A percentile compares a stretch with the other conserved stretches of the same genome.
These are phyloP conservation scores for Falcunculus frontatus DNA, from an alignment of 2,113 vertebrate genomes.

Conservation along the genomic window DNA sequence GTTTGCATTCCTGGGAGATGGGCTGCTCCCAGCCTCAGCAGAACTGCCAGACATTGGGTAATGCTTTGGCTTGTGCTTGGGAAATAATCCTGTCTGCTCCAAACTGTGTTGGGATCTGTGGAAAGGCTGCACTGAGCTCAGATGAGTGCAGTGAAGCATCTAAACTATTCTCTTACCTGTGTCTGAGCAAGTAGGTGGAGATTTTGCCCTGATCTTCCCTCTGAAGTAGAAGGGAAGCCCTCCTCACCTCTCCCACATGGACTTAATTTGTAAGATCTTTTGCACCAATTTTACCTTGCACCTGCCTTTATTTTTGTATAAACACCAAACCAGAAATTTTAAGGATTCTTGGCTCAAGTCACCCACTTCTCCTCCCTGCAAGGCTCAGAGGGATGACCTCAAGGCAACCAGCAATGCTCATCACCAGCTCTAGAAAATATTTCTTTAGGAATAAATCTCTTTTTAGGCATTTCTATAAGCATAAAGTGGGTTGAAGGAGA, in stretches of 20 bases:
- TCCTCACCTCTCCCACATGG: not conserved
- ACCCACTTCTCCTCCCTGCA: not conserved
- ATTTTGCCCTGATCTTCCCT: not conserved
- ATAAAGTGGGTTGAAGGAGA: not conserved
- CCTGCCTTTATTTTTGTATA: not conserved
- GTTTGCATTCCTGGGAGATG: fast-evolving
- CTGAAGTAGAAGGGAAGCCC: not conserved
- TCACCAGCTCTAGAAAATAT: not conserved
- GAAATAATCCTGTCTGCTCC: not conserved
- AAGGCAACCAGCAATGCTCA: not conserved
- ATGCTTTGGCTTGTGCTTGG: not conserved
- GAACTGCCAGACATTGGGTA: not conserved
- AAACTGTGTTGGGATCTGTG: fast-evolving
- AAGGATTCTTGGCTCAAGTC: not conserved
- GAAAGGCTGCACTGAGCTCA: not conserved
- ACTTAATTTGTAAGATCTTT: not conserved
- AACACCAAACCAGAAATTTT: not conserved
- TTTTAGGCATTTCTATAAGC: fast-evolving
- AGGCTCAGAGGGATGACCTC: not conserved
- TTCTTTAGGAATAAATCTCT: not conserved
- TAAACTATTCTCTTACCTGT: not conserved
- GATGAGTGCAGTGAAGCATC: not conserved
- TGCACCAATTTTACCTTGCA: not conserved
- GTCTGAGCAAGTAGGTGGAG: not conserved
- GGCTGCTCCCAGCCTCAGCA: not conserved